Percentiles rank a stretch among this genome's conserved stretches.
Conservation (phyloP, 2,797 vertebrate species). For the Acridotheres tristis region DNA sequence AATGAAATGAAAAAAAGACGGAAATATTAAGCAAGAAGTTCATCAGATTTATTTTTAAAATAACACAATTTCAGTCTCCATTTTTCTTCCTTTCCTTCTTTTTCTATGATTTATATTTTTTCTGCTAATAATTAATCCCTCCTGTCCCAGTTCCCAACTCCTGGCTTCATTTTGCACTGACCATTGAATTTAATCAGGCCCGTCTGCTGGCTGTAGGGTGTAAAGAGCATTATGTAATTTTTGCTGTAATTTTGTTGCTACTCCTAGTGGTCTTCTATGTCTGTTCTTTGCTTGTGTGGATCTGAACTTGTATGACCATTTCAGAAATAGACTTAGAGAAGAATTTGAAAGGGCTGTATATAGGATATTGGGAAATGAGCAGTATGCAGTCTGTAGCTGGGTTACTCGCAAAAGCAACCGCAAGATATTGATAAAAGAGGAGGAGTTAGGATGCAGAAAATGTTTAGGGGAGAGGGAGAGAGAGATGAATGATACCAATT, state of each 20-base stretch:
- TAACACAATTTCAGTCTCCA: fast-evolving
- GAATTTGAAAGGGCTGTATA: neutral
- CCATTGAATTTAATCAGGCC: neutral
- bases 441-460: neutral
- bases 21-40: neutral
- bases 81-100: neutral
- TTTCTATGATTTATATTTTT: neutral
- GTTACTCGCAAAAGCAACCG: neutral
- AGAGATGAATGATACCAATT: neutral
- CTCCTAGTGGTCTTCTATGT: neutral
- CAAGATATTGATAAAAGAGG: neutral
- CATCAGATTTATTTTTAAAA: neutral
- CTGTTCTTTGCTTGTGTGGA: neutral
- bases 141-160: neutral
- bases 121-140: neutral
- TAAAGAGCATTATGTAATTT: neutral
- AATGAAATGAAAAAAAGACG: neutral
- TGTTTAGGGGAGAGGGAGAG: neutral
- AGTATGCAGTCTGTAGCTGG: neutral
- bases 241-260: neutral
- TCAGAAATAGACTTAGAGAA: neutral
- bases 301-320: neutral
- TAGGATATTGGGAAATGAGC: neutral
- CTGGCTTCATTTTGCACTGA: neutral
- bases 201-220: neutral